phyloP scores from a whole-genome alignment of 2,888 invertebrate species.

The Cryptus armator region DNA sequence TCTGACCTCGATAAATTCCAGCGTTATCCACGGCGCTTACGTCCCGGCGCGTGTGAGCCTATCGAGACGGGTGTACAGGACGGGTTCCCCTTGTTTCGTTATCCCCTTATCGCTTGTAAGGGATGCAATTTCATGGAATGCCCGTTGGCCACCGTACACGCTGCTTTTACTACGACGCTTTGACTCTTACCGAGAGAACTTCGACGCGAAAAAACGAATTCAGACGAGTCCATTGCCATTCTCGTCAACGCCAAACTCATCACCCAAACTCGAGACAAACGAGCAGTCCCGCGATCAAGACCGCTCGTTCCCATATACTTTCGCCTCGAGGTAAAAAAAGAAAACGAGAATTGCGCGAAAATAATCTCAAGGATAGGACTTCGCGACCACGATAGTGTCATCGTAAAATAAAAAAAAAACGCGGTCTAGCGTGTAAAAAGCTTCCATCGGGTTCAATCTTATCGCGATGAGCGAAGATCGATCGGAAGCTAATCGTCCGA shows the following conservation, averaged over 20 bases:
- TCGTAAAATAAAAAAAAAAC: neutral
- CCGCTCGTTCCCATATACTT: neutral
- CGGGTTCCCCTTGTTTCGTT: conserved; percentile 46
- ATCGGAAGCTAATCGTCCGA: conserved; percentile 46
- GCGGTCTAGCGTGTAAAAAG: neutral
- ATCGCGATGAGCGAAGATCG: conserved; percentile 38
- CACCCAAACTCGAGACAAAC: neutral
- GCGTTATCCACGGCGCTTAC: conserved; percentile 59
- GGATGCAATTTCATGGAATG: conserved; percentile 53
- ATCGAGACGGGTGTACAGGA: neutral
- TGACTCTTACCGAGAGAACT: neutral
- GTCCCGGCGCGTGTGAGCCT: conserved; percentile 30
- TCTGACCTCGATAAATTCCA: conserved; percentile 70
- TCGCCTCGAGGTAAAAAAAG: neutral
- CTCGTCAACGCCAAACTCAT: neutral
- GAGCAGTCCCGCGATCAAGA: neutral
- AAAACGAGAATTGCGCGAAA: conserved; percentile 8
- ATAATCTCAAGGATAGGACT: conserved; percentile 11
- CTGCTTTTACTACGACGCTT: neutral
- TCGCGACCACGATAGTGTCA: neutral
- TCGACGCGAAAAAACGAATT: neutral
- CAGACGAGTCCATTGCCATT: neutral
- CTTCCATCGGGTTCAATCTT: conserved; percentile 19
- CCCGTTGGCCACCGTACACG: neutral
- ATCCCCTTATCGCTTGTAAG: conserved; percentile 48